Base-by-base conservation (phyloP, 92 coral and sea anemone species). In the Umimayanthus chanpuru region DNA sequence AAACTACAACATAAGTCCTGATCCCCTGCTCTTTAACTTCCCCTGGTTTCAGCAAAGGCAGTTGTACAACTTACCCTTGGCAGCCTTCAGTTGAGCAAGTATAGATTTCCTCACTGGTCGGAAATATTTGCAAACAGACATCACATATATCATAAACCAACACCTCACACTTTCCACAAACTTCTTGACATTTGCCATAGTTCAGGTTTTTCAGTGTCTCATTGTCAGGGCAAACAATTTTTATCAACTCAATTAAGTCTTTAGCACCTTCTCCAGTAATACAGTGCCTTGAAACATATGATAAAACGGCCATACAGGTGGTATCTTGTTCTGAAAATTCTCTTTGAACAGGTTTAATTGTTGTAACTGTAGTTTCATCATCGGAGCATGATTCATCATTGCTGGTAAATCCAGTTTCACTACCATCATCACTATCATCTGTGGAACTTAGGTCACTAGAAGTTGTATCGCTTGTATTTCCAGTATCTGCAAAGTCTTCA, bases 201-300 rank as follows among this genome's bases (percentile, higher is more conserved):
- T 49, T 85, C 21, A 89, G 70, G 26, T 43, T 29, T 50, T 58
- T 39, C 11, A 92, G 73, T 6, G 86, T 85, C 73, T 87, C 94
- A 70, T 80, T 74, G 23, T 84, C 84, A 0, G 94, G 94, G 61
- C 89, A 86, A 38, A 73, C 7, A 0, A 72, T 83, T 73, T 92
- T 92, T 23, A 90, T 15, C 75, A 92, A 32, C 10, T 83, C 88
- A 0, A 92, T 87, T 50, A 89, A 66, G 49, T 92, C 94, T 75
- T 86, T 82, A 14, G 91, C 89, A 76, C 91, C 94, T 73, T 92
- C 92, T 21, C 21, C 79, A 29, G 92, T 92, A 40, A 90, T 47
- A 20, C 91, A 80, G 77, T 92, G 90, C 71, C 94, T 89, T 7
- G 94, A 50, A 61, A 92, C 80, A 28, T 26, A 92, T 16, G 94